These are phyloP conservation scores for Deroplatys truncata DNA, from an alignment of 2,888 invertebrate species.

Conservation along the genomic window DNA sequence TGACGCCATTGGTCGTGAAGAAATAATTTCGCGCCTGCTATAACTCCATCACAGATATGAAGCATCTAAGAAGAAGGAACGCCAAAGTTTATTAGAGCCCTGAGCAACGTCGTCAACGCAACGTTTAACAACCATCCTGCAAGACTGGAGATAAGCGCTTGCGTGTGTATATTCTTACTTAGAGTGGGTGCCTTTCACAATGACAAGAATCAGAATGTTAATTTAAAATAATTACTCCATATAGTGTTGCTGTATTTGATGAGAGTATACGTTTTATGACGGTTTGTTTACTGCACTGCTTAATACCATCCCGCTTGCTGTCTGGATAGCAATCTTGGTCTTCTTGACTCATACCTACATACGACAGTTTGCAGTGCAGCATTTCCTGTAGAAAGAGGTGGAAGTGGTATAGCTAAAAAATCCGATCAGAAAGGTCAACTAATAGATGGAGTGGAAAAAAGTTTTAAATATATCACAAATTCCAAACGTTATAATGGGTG, in stretches of 20 bases:
- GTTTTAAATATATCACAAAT: no score
- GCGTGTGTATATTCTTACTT: background rate
- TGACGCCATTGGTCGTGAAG: background rate
- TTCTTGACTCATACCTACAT: background rate
- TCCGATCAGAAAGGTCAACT: accelerated
- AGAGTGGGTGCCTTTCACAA: background rate
- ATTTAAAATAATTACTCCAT: background rate
- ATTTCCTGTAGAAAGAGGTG: background rate
- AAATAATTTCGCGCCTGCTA: background rate
- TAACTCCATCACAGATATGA: background rate
- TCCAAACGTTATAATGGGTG: no score
- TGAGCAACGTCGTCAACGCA: background rate
- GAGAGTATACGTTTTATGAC: background rate
- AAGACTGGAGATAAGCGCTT: background rate
- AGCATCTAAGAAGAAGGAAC: background rate
- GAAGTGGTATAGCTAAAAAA: no score
- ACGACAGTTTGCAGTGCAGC: background rate
- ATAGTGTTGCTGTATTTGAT: background rate
- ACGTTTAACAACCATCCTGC: background rate
- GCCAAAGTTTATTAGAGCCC: background rate
- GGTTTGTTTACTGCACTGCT: background rate
- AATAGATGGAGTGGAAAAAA: no score
- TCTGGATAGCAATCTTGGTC: background rate
- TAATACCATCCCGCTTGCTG: background rate
- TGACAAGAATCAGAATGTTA: background rate